Percentiles rank a stretch among this genome's conserved stretches.
phyloP scores from a whole-genome alignment of 2,797 vertebrate genomes.

The Sternotherus odoratus region DNA sequence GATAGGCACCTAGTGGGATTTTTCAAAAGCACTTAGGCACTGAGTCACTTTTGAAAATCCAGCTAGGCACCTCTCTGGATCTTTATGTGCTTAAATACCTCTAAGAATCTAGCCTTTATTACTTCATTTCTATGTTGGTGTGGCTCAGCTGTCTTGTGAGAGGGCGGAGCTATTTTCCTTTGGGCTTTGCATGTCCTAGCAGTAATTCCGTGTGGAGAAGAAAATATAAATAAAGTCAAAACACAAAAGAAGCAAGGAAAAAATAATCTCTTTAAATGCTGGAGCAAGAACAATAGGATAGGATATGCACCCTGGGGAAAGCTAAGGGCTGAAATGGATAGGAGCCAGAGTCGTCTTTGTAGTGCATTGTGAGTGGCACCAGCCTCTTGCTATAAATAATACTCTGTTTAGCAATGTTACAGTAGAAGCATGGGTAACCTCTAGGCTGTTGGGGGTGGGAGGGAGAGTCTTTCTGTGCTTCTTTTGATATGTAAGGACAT shows the following conservation, averaged over 20 bases:
- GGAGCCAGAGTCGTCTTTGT: constrained; percentile 7
- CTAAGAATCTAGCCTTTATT: not conserved
- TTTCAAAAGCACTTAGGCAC: not conserved
- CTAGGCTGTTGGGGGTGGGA: not conserved
- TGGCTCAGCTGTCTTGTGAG: not conserved
- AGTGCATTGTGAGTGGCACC: not conserved
- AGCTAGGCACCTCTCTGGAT: not conserved
- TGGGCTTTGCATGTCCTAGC: not conserved
- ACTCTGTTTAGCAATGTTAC: constrained; percentile 69
- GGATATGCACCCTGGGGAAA: constrained; percentile 65
- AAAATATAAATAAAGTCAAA: constrained; percentile 68
- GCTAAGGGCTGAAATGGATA: constrained; percentile 52
- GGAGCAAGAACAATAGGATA: constrained; percentile 74
- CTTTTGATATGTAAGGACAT: constrained; percentile 26
- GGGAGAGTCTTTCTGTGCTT: constrained; percentile 70
- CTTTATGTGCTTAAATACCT: not conserved
- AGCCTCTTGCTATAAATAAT: constrained; percentile 14
- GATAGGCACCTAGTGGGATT: not conserved
- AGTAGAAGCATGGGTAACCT: constrained; percentile 72
- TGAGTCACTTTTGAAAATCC: not conserved
- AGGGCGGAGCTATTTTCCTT: constrained; percentile 19
- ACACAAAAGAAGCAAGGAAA: constrained; percentile 74
- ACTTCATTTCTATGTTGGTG: not conserved
- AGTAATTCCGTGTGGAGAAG: constrained; percentile 62
- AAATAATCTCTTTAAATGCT: constrained; percentile 76